phyloP scores from a whole-genome alignment of 2,113 vertebrate genomes.

The Emydura subglobosa region DNA sequence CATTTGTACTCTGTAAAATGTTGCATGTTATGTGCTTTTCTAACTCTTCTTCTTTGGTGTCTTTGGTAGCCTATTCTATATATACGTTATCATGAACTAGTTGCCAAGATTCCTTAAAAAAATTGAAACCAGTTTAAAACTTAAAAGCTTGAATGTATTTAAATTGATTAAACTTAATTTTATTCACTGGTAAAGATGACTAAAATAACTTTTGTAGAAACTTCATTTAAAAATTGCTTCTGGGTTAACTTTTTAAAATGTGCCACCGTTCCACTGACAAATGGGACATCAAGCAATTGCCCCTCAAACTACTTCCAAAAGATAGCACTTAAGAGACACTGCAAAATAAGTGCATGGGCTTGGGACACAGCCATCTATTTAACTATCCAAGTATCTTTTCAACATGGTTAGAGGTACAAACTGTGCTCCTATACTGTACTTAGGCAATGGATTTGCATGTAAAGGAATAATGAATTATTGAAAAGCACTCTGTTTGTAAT shows the following conservation, averaged over 20 bases:
- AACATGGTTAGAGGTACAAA: background rate
- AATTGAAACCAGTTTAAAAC: background rate
- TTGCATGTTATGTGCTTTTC: background rate
- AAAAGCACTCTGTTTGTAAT: conserved; percentile 14
- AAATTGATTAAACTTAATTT: background rate
- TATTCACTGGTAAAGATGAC: background rate
- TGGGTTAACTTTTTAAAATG: background rate
- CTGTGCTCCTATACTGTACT: background rate
- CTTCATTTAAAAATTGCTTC: conserved; percentile 1
- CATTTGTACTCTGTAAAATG: background rate
- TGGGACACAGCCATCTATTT: background rate
- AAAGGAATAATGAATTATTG: conserved; percentile 6
- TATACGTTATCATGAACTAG: background rate
- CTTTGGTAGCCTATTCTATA: background rate
- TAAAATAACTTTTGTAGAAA: background rate
- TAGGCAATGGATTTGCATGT: background rate
- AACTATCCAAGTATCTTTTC: background rate
- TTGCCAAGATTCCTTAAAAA: background rate
- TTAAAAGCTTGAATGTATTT: background rate
- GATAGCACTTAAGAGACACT: background rate
- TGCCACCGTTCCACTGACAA: background rate
- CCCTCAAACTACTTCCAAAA: background rate
- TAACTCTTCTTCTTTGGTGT: background rate
- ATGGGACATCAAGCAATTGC: background rate
- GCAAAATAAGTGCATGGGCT: background rate